These are phyloP conservation scores for Eupeodes latifasciatus DNA, from an alignment of 2,888 invertebrate genomes.

Conservation along the genomic window DNA sequence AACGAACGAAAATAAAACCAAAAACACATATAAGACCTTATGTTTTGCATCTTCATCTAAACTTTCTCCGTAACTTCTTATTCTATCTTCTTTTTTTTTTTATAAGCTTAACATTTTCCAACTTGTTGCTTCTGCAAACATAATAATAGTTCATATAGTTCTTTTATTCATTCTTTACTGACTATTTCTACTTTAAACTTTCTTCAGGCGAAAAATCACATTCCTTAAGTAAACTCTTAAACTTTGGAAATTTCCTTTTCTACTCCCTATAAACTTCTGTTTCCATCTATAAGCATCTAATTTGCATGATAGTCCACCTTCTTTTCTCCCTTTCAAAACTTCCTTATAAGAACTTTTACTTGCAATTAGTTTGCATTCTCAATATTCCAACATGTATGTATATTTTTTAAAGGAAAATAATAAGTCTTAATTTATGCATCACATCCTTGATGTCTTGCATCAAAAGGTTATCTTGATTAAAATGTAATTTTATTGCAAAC, in stretches of 20 bases:
- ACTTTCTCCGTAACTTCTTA: background rate
- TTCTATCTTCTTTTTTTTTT: background rate
- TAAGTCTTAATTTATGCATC: slow-evolving; percentile 54
- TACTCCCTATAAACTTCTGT: background rate
- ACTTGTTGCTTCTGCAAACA: slow-evolving; percentile 6
- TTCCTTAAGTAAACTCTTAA: slow-evolving; percentile 22
- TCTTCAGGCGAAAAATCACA: slow-evolving; percentile 34
- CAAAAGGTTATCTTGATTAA: slow-evolving; percentile 57
- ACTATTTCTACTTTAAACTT: slow-evolving; percentile 4
- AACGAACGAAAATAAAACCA: background rate
- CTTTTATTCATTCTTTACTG: slow-evolving; percentile 4
- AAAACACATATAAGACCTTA: background rate
- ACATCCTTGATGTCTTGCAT: slow-evolving; percentile 13
- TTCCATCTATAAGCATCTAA: background rate
- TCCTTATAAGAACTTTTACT: background rate
- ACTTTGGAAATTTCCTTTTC: slow-evolving; percentile 30
- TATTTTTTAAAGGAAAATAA: background rate
- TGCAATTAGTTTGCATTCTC: slow-evolving; percentile 43
- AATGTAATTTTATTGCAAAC: slow-evolving; percentile 50
- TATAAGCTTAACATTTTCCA: background rate
- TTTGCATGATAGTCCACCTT: background rate
- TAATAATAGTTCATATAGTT: slow-evolving; percentile 3
- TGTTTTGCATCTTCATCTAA: too few relatives aligned
- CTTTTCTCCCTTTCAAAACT: background rate
- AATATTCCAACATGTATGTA: background rate